Conservation (phyloP, 2,113 vertebrate genomes). For the Corvus cornix region DNA sequence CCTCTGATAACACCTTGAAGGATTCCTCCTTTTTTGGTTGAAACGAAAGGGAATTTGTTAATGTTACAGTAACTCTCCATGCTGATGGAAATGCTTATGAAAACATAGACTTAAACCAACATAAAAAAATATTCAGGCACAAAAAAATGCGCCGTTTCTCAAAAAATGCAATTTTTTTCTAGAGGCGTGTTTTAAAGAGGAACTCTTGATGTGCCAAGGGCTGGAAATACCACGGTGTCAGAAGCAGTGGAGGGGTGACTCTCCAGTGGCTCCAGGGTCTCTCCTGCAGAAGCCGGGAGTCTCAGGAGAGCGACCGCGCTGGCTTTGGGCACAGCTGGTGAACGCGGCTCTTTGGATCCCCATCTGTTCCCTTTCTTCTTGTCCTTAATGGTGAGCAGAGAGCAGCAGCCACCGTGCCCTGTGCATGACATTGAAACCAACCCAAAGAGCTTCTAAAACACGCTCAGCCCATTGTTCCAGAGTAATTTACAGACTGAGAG, state of each 20-base stretch:
- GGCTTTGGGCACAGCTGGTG: accelerated
- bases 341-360: accelerated
- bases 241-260: accelerated
- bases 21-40: background rate
- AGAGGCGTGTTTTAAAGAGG: background rate
- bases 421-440: background rate
- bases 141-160: background rate
- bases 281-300: accelerated
- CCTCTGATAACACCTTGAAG: background rate
- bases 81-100: background rate
- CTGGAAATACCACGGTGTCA: accelerated
- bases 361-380: background rate
- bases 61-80: background rate
- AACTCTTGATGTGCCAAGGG: background rate
- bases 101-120: background rate
- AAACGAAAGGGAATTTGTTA: background rate
- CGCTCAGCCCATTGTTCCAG: background rate
- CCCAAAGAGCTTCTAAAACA: background rate
- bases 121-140: background rate
- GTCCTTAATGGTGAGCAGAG: background rate
- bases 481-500: background rate
- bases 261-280: accelerated
- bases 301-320: accelerated
- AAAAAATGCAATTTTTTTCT: accelerated
- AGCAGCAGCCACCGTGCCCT: background rate